These are phyloP conservation scores for Zaprionus obscuricornis DNA, from an alignment of 2,888 invertebrate species.

Conservation along the genomic window DNA sequence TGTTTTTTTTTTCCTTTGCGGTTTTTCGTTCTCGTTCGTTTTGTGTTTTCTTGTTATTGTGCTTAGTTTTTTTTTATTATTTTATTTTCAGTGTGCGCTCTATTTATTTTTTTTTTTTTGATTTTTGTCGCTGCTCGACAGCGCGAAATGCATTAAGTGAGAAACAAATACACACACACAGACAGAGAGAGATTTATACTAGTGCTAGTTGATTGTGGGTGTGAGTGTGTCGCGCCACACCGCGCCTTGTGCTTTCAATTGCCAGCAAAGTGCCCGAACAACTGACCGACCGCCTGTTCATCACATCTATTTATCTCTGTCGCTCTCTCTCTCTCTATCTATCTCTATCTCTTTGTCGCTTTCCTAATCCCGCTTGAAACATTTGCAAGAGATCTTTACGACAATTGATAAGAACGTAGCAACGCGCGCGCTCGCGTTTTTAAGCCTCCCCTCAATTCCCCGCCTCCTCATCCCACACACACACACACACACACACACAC, in stretches of 20 bases:
- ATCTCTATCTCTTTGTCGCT: constrained; percentile 1
- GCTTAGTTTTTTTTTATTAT: too few relatives aligned
- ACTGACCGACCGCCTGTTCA: background rate
- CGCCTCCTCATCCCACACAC: background rate
- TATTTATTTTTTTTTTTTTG: too few relatives aligned
- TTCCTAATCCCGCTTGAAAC: too few relatives aligned
- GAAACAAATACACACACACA: constrained; percentile 17
- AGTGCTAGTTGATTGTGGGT: constrained; percentile 40
- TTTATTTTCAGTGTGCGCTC: too few relatives aligned
- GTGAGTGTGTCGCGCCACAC: constrained; percentile 56
- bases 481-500: constrained; percentile 10
- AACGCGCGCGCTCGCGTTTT: too few relatives aligned
- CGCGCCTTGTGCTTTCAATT: constrained; percentile 61
- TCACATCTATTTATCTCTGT: background rate
- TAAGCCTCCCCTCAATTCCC: constrained; percentile 22
- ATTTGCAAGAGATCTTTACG: constrained; percentile 57
- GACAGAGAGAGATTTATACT: constrained; percentile 7
- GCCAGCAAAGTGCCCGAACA: background rate
- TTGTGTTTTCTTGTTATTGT: background rate
- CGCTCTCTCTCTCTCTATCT: background rate
- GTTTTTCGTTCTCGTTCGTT: too few relatives aligned
- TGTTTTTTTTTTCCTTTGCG: too few relatives aligned
- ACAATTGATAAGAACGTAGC: constrained; percentile 65
- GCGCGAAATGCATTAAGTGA: constrained; percentile 61
- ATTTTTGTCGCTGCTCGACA: constrained; percentile 33